Base-by-base conservation (phyloP, 2,888 invertebrate species). In the Pantelozetes paolii region DNA sequence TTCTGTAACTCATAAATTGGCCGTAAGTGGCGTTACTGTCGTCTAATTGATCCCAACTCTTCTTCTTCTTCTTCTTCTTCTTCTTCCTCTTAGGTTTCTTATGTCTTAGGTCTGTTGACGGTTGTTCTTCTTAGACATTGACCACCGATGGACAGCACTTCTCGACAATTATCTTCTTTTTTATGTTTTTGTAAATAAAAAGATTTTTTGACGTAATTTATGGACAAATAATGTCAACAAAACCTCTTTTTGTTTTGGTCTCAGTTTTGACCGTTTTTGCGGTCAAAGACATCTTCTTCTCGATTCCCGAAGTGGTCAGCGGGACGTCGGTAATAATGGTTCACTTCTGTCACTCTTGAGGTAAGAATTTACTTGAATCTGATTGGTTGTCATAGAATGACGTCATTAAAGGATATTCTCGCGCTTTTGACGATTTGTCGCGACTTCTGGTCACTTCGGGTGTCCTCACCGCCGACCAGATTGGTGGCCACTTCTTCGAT, bases 61-160 rank as follows among this genome's bases (percentile, higher is more conserved):
- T 62, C 2, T 62, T 32, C 9, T 20, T 32, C 30, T 30, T 2
- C 2, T 6, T 62, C 15, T 62, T 28, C 32, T 30, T 9, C 5
- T 30, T 1, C 18, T 5, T 8, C 32, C 6, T 28, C 15, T 3
- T 15, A 62, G 62, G 62, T 62, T 6, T 28, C 62, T 28, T 62
- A 62, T 18, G 32, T 62, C 9, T 62, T 62, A n/a, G 62, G 62
- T 9, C 28, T 62, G 5, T 62, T 62, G 26, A 62, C 62, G 9
- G 30, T 62, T 18, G 11, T 62, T 2, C 3, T 62, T 28, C 30
- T 62, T 9, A 28, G 62, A 30, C 30, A 62, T 30, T 28, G 62
- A 62, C 54, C 9, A 23, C 26, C 1, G 8, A 54, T 11, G 23
- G 54, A 54, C 26, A 54, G 9, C n/a, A n/a, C n/a, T n/a, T n/a